Percentiles rank a stretch among this genome's conserved stretches.
phyloP scores from a whole-genome alignment of 2,888 invertebrate species.

The Cantharis rufa region DNA sequence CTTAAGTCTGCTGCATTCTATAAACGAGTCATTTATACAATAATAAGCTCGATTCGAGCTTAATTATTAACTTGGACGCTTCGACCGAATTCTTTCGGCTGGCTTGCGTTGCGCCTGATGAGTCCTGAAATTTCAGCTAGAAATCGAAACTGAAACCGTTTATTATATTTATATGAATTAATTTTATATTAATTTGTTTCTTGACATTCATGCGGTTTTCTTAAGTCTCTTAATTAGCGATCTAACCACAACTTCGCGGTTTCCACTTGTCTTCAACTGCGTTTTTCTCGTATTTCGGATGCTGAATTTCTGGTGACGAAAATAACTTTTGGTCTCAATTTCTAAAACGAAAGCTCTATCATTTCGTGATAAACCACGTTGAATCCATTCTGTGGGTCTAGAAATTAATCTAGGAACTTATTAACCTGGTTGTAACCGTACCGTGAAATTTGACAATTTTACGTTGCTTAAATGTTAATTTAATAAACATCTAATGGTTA shows the following conservation, averaged over 20 bases:
- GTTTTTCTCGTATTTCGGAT: neutral
- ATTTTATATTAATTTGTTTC: neutral
- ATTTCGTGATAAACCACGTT: neutral
- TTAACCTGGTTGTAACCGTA: neutral
- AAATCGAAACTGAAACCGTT: too few relatives aligned
- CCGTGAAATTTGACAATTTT: neutral
- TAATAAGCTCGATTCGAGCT: too few relatives aligned
- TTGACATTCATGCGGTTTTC: too few relatives aligned
- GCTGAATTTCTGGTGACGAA: neutral
- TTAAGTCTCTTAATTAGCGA: neutral
- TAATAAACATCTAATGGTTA: neutral
- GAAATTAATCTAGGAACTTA: neutral
- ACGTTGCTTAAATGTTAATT: neutral
- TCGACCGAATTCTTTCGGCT: too few relatives aligned
- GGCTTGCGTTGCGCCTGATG: too few relatives aligned
- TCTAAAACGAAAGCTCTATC: neutral
- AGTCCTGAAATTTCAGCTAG: too few relatives aligned
- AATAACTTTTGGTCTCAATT: neutral
- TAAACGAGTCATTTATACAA: too few relatives aligned
- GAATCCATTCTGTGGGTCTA: neutral
- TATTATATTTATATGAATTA: too few relatives aligned
- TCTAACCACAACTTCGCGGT: neutral
- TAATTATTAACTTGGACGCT: too few relatives aligned
- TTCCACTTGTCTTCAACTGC: neutral
- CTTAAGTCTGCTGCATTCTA: too few relatives aligned